These are phyloP conservation scores for Catocala nupta DNA, from an alignment of 2,888 invertebrate species.

Conservation along the genomic window DNA sequence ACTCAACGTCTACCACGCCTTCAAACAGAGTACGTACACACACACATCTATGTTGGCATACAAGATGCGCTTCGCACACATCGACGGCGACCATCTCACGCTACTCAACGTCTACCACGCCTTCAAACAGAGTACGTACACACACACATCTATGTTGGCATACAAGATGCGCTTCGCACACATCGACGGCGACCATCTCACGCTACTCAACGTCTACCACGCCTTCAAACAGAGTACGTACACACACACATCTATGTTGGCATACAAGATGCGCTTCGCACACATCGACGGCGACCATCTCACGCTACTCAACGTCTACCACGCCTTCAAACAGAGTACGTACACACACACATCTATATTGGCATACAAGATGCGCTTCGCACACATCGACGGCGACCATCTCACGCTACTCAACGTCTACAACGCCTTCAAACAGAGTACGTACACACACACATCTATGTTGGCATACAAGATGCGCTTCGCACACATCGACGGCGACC, in stretches of 20 bases:
- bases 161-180: constrained; percentile 99
- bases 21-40: constrained; percentile 95
- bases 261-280: constrained; percentile 97
- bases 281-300: constrained; percentile 99
- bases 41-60: constrained; percentile 76
- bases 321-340: constrained; percentile 99
- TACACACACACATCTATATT: constrained; percentile 75
- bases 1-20: constrained; percentile 99
- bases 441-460: constrained; percentile 75
- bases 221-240: constrained; percentile 98
- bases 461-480: constrained; percentile 95
- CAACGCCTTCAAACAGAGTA: constrained; percentile 99
- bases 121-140: constrained; percentile 96
- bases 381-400: constrained; percentile 99
- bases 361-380: constrained; percentile 96
- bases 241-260: constrained; percentile 75
- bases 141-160: constrained; percentile 75
- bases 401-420: constrained; percentile 99
- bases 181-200: constrained; percentile 99
- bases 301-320: constrained; percentile 99
- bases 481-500: constrained; percentile 99
- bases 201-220: constrained; percentile 99
- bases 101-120: constrained; percentile 99
- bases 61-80: constrained; percentile 99
- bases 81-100: constrained; percentile 99